Conservation (phyloP, 2,888 invertebrate genomes). For the Drosophila aldrichi region DNA sequence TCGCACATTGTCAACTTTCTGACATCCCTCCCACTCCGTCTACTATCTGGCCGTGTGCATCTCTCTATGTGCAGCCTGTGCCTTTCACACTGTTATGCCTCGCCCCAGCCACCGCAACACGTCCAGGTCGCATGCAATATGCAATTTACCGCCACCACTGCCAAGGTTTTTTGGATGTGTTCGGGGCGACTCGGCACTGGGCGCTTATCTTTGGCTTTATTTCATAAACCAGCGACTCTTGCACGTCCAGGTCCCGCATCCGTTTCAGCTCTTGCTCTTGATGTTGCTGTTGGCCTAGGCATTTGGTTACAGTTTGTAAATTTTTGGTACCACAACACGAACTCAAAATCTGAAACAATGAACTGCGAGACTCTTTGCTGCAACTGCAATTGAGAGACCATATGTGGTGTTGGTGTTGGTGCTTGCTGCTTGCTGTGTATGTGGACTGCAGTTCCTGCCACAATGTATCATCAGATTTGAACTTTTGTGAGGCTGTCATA, state of each 20-base stretch:
- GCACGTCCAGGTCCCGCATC: constrained; percentile 32
- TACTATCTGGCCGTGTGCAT: constrained; percentile 58
- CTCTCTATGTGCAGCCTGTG: constrained; percentile 44
- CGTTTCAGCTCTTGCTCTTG: constrained; percentile 23
- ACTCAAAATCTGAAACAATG: constrained; percentile 71
- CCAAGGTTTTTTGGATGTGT: constrained; percentile 52
- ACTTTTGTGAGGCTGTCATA: constrained; percentile 77
- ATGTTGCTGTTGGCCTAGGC: constrained; percentile 22
- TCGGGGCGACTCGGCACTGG: constrained; percentile 50
- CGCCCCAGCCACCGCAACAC: constrained; percentile 10
- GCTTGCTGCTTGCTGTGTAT: constrained; percentile 32
- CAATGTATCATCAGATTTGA: constrained; percentile 77
- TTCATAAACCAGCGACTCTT: constrained; percentile 71
- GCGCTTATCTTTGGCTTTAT: constrained; percentile 79
- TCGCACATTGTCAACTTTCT: constrained; percentile 82
- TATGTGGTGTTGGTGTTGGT: constrained; percentile 13
- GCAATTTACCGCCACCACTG: constrained; percentile 72
- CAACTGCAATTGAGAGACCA: constrained; percentile 71
- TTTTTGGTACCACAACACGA: constrained; percentile 66
- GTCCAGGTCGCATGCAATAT: constrained; percentile 62
- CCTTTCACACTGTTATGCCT: constrained; percentile 38
- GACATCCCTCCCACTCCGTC: constrained; percentile 52
- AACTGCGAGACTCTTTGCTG: constrained; percentile 61
- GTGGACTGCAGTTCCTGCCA: constrained; percentile 69
- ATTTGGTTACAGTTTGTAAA: constrained; percentile 72